Percentiles rank a stretch among this genome's conserved stretches.
Conservation (phyloP, 1,140 invertebrate genomes). For the Drosophila kepulauana region DNA sequence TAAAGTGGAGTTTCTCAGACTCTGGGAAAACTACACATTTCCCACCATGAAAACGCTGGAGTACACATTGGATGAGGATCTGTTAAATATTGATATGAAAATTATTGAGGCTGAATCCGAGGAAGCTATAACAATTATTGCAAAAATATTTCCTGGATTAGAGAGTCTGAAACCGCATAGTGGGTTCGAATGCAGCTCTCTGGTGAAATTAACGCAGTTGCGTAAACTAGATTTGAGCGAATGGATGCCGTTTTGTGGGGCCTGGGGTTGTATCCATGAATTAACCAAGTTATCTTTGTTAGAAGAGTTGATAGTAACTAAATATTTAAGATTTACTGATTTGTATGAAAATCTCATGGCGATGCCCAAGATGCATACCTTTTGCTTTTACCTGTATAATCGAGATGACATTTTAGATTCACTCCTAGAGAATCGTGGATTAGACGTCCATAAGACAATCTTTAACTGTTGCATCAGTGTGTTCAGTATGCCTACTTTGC, state of each 20-base stretch:
- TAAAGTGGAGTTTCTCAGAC: background rate
- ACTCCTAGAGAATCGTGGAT: background rate
- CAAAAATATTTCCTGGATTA: slow-evolving; percentile 13
- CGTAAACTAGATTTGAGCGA: slow-evolving; percentile 17
- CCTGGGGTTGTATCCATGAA: background rate
- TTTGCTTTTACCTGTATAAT: background rate
- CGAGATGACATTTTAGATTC: background rate
- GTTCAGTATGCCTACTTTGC: background rate
- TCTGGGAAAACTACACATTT: background rate
- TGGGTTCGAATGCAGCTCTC: background rate
- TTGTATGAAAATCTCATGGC: background rate
- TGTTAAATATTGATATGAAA: too few species aligned
- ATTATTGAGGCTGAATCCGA: too few species aligned
- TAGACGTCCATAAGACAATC: background rate
- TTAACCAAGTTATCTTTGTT: background rate
- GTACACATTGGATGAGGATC: slow-evolving; percentile 9
- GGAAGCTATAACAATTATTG: background rate
- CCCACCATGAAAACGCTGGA: background rate
- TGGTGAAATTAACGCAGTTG: background rate
- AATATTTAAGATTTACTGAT: too few species aligned
- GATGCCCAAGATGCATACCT: slow-evolving; percentile 2
- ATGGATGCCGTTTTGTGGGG: background rate
- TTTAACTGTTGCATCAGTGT: slow-evolving; percentile 9
- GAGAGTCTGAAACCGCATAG: background rate
- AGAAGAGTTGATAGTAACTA: slow-evolving; percentile 15